Evolutionary conservation across 2,797 vertebrate genomes (phyloP).

Genomic region (Nannoperca obscura): DNA sequence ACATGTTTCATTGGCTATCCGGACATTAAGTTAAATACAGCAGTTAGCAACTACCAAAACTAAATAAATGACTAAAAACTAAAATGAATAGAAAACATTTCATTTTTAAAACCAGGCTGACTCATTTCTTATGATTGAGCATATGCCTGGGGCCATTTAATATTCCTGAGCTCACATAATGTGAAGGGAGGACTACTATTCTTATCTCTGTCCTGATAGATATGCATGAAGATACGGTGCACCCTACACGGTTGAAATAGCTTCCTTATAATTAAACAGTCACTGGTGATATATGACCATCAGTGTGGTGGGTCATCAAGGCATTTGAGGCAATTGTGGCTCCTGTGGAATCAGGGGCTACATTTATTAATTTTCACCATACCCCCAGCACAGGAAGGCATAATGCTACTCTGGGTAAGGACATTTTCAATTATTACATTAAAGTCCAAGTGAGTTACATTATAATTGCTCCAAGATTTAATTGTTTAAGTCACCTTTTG

Average conservation of each 20-base stretch:
- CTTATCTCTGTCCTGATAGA: conserved; percentile 68
- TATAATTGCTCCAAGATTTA: conserved; percentile 70
- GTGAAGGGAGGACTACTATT: conserved; percentile 56
- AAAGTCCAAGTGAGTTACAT: conserved; percentile 58
- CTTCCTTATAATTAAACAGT: conserved; percentile 80
- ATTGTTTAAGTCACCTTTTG: conserved; percentile 70
- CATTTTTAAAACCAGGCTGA: conserved; percentile 17
- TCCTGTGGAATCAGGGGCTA: conserved; percentile 51
- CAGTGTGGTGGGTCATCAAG: conserved; percentile 62
- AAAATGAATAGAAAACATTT: conserved; percentile 22
- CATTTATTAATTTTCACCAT: conserved; percentile 67
- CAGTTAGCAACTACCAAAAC: conserved; percentile 32
- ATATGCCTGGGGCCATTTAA: conserved; percentile 52
- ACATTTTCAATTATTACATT: conserved; percentile 68
- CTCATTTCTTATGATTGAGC: conserved; percentile 44
- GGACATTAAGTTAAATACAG: conserved; percentile 28
- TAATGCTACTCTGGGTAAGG: conserved; percentile 26
- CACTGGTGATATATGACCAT: conserved; percentile 77
- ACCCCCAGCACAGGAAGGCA: conserved; percentile 24
- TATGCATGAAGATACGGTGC: conserved; percentile 66
- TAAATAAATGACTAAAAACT: conserved; percentile 13
- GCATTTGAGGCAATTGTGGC: conserved; percentile 52
- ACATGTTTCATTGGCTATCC: conserved; percentile 39
- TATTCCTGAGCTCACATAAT: conserved; percentile 49
- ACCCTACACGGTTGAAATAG: conserved; percentile 64